Evolutionary conservation across 2,113 vertebrate genomes (phyloP).

Genomic region (Tychaedon coryphoeus): DNA sequence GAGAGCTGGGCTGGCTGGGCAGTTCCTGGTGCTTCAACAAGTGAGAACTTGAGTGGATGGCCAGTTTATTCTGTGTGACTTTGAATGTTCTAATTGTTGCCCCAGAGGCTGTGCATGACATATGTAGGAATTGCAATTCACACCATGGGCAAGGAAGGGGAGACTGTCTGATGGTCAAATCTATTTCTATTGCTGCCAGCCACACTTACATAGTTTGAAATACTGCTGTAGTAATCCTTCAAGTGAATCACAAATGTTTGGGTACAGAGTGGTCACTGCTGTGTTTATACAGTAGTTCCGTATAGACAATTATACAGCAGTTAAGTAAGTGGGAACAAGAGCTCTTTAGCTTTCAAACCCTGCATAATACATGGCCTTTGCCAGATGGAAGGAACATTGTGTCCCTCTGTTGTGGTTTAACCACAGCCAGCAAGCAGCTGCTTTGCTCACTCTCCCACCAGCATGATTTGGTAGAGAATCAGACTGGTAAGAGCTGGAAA

Average conservation of each 20-base stretch:
- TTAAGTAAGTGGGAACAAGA: conserved; percentile 29
- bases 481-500: neutral
- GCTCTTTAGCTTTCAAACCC: conserved; percentile 20
- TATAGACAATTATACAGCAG: neutral
- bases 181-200: neutral
- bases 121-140: neutral
- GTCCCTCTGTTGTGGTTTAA: neutral
- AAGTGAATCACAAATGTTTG: neutral
- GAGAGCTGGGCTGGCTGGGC: neutral
- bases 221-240: neutral
- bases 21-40: neutral
- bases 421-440: neutral
- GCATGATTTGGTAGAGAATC: neutral
- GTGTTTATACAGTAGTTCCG: neutral
- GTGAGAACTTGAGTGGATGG: neutral
- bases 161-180: neutral
- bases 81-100: neutral
- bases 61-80: neutral
- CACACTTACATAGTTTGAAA: neutral
- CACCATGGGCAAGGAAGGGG: neutral
- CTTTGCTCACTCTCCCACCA: neutral
- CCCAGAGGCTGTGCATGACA: neutral
- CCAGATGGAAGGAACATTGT: neutral
- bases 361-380: conserved; percentile 1
- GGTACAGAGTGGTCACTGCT: neutral